Conservation (phyloP, 2,888 invertebrate species). For the Lasioglossum oenotherae region DNA sequence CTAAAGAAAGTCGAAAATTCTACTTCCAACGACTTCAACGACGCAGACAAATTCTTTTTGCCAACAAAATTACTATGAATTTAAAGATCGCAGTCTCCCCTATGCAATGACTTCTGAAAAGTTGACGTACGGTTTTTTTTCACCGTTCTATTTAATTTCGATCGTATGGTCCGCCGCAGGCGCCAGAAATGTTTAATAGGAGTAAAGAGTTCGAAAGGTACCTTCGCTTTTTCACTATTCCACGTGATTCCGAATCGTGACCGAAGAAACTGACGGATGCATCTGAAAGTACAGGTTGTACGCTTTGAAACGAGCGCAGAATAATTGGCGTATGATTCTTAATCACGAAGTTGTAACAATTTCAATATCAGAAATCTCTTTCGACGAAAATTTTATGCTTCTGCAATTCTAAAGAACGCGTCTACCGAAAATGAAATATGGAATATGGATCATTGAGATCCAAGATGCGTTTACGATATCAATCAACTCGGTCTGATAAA, state of each 20-base stretch:
- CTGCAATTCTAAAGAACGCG: neutral
- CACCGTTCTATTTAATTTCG: neutral
- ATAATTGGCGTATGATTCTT: neutral
- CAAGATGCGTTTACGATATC: neutral
- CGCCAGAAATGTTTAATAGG: neutral
- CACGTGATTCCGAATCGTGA: neutral
- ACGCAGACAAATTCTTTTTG: neutral
- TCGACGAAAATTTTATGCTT: neutral
- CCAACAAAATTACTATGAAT: neutral
- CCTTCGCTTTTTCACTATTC: neutral
- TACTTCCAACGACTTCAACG: neutral
- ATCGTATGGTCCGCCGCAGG: too few relatives aligned
- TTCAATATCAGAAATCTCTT: neutral
- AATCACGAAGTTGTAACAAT: neutral
- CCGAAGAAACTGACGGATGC: neutral
- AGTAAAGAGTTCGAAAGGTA: neutral
- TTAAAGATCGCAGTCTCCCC: neutral
- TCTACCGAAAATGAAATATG: neutral
- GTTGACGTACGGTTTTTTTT: neutral
- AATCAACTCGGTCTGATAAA: neutral
- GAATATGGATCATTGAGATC: neutral
- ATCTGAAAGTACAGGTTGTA: neutral
- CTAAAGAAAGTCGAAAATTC: neutral
- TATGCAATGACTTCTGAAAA: neutral
- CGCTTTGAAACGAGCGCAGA: neutral